Conservation (phyloP, 2,888 invertebrate species). For the Ophion costatus region DNA sequence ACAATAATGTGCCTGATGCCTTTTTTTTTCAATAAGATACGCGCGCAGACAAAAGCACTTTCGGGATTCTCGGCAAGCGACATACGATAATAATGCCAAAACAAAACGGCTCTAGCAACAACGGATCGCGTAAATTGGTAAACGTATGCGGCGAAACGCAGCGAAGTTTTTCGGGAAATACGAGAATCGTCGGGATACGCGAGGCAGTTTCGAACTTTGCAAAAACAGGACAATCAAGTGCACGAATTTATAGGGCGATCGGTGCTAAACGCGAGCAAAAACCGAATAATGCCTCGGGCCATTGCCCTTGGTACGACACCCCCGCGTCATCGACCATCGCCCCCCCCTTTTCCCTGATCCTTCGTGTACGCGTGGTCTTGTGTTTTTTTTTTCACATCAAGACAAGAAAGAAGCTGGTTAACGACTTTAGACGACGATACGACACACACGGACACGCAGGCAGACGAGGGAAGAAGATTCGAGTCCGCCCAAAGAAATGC, state of each 20-base stretch:
- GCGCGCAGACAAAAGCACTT: conserved; percentile 40
- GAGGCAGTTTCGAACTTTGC: conserved; percentile 56
- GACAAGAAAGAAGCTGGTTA: conserved; percentile 24
- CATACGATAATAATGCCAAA: conserved; percentile 43
- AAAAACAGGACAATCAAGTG: conserved; percentile 75
- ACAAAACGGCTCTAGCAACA: conserved; percentile 2
- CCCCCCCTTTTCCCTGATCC: conserved; percentile 25
- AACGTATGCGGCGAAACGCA: conserved; percentile 33
- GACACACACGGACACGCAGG: not conserved
- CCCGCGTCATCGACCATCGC: conserved; percentile 42
- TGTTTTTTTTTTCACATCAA: conserved; percentile 5
- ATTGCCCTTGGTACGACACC: conserved; percentile 30
- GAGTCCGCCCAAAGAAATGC: conserved; percentile 22
- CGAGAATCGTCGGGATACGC: conserved; percentile 53
- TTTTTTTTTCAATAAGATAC: conserved; percentile 28
- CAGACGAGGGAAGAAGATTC: conserved; percentile 10
- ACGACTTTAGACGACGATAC: conserved; percentile 26
- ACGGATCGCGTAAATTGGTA: conserved; percentile 15
- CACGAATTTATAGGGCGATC: conserved; percentile 69
- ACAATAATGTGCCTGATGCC: conserved; percentile 26
- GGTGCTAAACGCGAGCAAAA: conserved; percentile 37
- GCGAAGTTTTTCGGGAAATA: conserved; percentile 49
- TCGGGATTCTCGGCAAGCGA: conserved; percentile 12
- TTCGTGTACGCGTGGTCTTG: conserved; percentile 12
- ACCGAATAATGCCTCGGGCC: conserved; percentile 48